Evolutionary conservation across 2,888 invertebrate species (phyloP).

Genomic region (Heteromyza rotundicornis): DNA sequence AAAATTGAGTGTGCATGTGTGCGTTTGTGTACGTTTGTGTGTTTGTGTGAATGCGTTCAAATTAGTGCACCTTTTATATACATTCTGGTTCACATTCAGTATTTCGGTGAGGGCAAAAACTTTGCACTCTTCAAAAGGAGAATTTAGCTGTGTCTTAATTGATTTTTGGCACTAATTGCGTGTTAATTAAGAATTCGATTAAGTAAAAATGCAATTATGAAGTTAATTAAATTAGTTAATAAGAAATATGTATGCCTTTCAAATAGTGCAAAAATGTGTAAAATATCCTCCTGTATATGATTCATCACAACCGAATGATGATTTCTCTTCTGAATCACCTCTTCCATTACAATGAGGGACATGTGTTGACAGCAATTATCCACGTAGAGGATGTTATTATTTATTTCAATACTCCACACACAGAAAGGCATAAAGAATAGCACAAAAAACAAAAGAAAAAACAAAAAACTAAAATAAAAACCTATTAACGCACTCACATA

Average conservation of each 20-base stretch:
- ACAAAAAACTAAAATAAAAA: not conserved
- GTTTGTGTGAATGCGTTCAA: not conserved
- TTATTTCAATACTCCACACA: not conserved
- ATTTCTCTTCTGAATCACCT: too few species aligned
- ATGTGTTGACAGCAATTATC: not conserved
- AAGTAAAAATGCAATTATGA: too few species aligned
- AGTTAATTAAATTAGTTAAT: too few species aligned
- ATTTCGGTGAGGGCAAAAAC: too few species aligned
- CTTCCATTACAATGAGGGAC: too few species aligned
- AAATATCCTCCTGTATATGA: too few species aligned
- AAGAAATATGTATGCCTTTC: not conserved
- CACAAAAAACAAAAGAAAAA: not conserved
- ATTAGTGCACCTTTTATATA: not conserved
- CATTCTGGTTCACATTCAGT: too few species aligned
- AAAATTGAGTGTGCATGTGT: not conserved
- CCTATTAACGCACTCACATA: not conserved
- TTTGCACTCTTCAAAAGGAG: not conserved
- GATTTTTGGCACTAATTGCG: not conserved
- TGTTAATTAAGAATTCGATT: too few species aligned
- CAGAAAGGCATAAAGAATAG: not conserved
- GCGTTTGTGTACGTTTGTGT: not conserved
- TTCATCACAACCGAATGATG: too few species aligned
- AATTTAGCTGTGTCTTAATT: too few species aligned
- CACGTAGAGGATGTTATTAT: not conserved
- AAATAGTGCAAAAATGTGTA: too few species aligned